Percentiles rank a stretch among this genome's conserved stretches.
Evolutionary conservation across 2,888 invertebrate species (phyloP).

Genomic region (Orchesellides sinensis): DNA sequence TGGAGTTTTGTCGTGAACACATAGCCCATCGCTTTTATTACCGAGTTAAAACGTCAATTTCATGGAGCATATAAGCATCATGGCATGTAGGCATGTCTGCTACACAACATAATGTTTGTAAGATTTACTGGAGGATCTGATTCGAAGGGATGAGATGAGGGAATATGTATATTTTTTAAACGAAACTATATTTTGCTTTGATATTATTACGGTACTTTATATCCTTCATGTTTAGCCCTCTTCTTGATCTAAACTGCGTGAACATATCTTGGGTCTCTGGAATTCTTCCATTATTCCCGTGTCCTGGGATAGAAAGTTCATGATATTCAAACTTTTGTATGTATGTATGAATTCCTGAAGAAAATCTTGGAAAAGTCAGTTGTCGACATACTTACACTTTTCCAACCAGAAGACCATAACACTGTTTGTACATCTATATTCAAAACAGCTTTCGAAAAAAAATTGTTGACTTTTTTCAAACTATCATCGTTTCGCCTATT

Average conservation of each 20-base stretch:
- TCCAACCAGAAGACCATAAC: not conserved
- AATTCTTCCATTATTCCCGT: too few relatives aligned
- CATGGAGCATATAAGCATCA: not conserved
- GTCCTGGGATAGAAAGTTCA: too few relatives aligned
- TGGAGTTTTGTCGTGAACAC: not conserved
- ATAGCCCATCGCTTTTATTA: not conserved
- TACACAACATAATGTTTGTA: not conserved
- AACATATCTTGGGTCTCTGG: too few relatives aligned
- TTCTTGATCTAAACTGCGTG: too few relatives aligned
- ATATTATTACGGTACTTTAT: not conserved
- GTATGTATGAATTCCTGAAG: too few relatives aligned
- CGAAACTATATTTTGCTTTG: not conserved
- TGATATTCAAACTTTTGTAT: too few relatives aligned
- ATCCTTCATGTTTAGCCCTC: too few relatives aligned
- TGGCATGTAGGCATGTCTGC: not conserved
- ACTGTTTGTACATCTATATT: slow-evolving; percentile 30
- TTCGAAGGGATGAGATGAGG: slow-evolving; percentile 7
- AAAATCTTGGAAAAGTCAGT: slow-evolving; percentile 22
- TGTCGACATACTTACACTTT: slow-evolving; percentile 37
- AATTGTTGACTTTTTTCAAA: slow-evolving; percentile 44
- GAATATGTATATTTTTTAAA: not conserved
- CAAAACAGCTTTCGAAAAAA: slow-evolving; percentile 33
- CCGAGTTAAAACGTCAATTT: not conserved
- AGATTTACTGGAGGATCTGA: slow-evolving; percentile 23
- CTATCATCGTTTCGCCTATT: not conserved